Base-by-base conservation (phyloP, 2,797 vertebrate genomes). In the Hoplostethus mediterraneus region DNA sequence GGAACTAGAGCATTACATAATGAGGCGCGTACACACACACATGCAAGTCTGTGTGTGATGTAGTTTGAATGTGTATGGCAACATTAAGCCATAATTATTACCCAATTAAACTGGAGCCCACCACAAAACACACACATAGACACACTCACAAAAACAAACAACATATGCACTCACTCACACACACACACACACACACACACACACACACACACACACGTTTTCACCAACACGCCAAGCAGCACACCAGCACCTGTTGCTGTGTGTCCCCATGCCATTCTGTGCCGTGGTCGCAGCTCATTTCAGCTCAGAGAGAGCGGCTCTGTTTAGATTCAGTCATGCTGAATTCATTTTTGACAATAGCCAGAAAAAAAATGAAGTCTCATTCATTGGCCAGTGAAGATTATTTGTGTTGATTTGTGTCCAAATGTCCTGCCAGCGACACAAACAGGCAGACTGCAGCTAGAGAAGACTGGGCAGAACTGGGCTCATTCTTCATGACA, bases 191-290 rank as follows among this genome's bases (percentile, higher is more conserved):
- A 30, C 11, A 21, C 30, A 28, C 25, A 54, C 33, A 57, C 40
- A 36, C 17, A 66, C 66, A 30, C 14, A 36, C 51, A 42, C 14
- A 28, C 17, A 9, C 25, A 54, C 52, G 14, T 12, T 2, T 3
- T n/a, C 49, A 21, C 17, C 3, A n/a, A 53, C 28, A 57, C 31
- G 25, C 33, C 80, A 12, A 25, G 5, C 49, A 25, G 45, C 13
- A 0, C 56, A 64, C 73, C 73, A 60, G 71, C 88, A 93, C 90
- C 89, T 94, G 89, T 92, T 92, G 86, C 78, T 51, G 70, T n/a
- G 66, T 77, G 67, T 82, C 79, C 68, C 65, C 2, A 4, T 42
- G 67, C 40, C 40, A 31, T 71, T 30, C n/a, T 12, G 44, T 11
- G 2, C 31, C 14, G 16, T 9, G 40, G 49, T 40, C 48, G 1